phyloP scores from a whole-genome alignment of 2,113 vertebrate genomes.

The Myotis brandtii region DNA sequence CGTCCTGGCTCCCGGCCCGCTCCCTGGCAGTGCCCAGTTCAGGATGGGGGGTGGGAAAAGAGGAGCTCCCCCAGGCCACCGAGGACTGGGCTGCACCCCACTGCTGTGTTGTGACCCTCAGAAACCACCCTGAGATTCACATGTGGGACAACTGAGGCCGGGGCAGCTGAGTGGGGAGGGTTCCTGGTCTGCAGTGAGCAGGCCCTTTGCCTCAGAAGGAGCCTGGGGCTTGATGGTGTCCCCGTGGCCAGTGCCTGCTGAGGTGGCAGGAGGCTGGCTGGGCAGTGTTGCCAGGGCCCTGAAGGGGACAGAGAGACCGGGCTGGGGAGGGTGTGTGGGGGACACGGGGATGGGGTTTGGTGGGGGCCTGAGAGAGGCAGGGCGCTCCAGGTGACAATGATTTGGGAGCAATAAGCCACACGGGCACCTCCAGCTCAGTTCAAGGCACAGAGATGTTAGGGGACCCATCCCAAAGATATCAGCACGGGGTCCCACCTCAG shows the following conservation, averaged over 20 bases:
- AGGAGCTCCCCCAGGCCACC: background rate
- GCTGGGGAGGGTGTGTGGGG: background rate
- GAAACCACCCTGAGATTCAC: background rate
- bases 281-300: background rate
- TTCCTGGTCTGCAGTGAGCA: background rate
- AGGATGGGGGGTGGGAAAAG: background rate
- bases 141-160: background rate
- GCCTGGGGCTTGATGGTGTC: background rate
- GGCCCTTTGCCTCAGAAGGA: background rate
- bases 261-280: background rate
- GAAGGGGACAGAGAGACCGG: background rate
- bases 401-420: background rate
- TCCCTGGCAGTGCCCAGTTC: slow-evolving; percentile 16
- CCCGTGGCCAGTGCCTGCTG: background rate
- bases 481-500: background rate
- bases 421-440: background rate
- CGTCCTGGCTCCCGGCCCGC: background rate
- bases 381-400: background rate
- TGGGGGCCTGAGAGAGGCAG: background rate
- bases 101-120: background rate
- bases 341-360: background rate
- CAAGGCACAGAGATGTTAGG: background rate
- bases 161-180: background rate
- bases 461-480: background rate
- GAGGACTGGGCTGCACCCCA: background rate